Base-by-base conservation (phyloP, 2,797 vertebrate species). In the Diglossa cyanea region DNA sequence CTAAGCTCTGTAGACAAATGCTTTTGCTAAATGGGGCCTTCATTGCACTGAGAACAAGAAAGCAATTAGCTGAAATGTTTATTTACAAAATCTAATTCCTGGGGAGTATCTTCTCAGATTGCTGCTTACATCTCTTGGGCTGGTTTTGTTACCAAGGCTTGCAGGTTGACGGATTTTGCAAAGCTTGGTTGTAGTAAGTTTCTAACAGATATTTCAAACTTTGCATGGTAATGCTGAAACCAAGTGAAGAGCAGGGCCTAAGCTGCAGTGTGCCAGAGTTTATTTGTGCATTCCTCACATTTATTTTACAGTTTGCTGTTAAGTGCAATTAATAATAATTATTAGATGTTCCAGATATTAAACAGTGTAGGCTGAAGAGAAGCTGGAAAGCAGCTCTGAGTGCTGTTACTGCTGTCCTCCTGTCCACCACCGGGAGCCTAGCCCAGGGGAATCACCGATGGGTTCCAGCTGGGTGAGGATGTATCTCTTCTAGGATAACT, bases 51-150 rank as follows among this genome's bases (percentile, higher is more conserved):
- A 96, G 95, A 97, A 97, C 95, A 98, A 97, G 97, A 97, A 97
- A 96, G 90, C 95, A 97, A 97, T 98, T 98, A 98, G 88, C 87
- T 94, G 87, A 94, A 97, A 97, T 97, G 96, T 97, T 97, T 97
- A 97, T 97, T 95, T 94, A 96, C 90, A 93, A 94, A 97, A 96
- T 96, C 97, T 97, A 96, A 97, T 97, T 98, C 96, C 95, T 97
- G 87, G 89, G 94, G 95, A 97, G 95, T 94, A 96, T 91, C 91
- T 94, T 96, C 77, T 95, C 84, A 93, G 96, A 96, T 96, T 96
- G 95, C 93, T 0, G 17, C 88, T 96, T 97, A 79, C 61, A 85
- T 95, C 65, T 92, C 54, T 82, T 94, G 94, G 93, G 55, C 90
- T 95, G 87, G 26, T 62, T 94, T 95, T 90, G 79, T 92, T 96